Conservation (phyloP, 2,888 invertebrate species). For the Aethes cnicana region DNA sequence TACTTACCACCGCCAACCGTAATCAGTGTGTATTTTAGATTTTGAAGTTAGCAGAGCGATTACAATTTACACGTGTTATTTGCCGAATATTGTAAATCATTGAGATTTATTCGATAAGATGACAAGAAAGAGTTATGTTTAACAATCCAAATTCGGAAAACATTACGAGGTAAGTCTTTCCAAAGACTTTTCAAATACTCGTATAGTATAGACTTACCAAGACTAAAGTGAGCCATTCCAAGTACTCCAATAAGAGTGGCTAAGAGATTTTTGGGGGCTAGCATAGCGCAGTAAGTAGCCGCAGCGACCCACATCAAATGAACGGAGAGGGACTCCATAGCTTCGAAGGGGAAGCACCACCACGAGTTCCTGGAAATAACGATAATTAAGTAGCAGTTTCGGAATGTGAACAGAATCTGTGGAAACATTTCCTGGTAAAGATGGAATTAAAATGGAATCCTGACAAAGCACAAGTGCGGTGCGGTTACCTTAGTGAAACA, state of each 20-base stretch:
- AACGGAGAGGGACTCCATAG: slow-evolving; percentile 92
- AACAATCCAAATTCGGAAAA: neutral
- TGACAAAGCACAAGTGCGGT: no score
- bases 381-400: neutral
- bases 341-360: slow-evolving; percentile 95
- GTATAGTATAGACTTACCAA: slow-evolving; percentile 81
- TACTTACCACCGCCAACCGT: slow-evolving; percentile 42
- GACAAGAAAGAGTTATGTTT: neutral
- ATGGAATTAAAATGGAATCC: no score
- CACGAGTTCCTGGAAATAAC: slow-evolving; percentile 92
- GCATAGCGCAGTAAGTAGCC: slow-evolving; percentile 91
- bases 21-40: slow-evolving; percentile 44
- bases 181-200: no score
- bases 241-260: slow-evolving; percentile 94
- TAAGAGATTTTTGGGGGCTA: slow-evolving; percentile 91
- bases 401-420: no score
- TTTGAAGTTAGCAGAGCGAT: slow-evolving; percentile 44
- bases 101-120: slow-evolving; percentile 20
- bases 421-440: no score
- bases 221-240: slow-evolving; percentile 94
- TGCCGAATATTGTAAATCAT: slow-evolving; percentile 19
- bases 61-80: slow-evolving; percentile 23
- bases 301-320: slow-evolving; percentile 96
- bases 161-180: no score
- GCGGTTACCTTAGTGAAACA: no score